Base-by-base conservation (phyloP, 2,113 vertebrate genomes). In the Argyrosomus japonicus region DNA sequence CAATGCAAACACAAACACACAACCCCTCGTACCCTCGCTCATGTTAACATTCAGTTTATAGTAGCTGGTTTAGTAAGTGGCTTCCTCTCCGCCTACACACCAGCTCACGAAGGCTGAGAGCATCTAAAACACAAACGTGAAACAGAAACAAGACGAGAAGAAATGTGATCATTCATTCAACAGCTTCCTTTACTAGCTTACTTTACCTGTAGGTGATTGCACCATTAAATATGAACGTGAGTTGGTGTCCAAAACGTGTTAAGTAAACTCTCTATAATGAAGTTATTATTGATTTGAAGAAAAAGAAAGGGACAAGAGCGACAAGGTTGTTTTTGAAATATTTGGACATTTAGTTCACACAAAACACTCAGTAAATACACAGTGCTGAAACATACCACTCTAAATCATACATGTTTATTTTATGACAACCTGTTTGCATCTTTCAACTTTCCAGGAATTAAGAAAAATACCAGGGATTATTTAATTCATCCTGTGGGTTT, bases 31-130 rank as follows among this genome's bases (percentile, higher is more conserved):
- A 47, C 67, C 82, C 73, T 75, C 53, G 4, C 82, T 75, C 18
- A 1, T 89, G 88, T 83, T 91, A 88, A 79, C 88, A 88, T 72
- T 71, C 71, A 45, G 83, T 80, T 75, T 53, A 11, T 40, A 58
- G 77, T 15, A 36, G 70, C 51, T 25, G 75, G 77, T 21, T 65
- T 50, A 50, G 78, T 89, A 14, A 80, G 87, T 65, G 53, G 63
- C 76, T 83, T 84, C 79, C 72, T 89, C 56, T 51, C 81, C 68
- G n/a, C 89, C 84, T 56, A 89, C 87, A 25, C 68, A 25, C 23
- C 29, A 7, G 50, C 84, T 60, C 53, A 47, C 14, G 0, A 4
- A 80, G 76, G 25, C 51, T 18, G 27, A 56, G n/a, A 62, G 68
- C 68, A 56, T 81, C 68, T 45, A 6, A 77, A 63, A 68, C 63